A percentile compares a stretch with the other conserved stretches of the same genome.
phyloP scores from a whole-genome alignment of 37 sponge, comb jelly and placozoan genomes.

The Dysidea cf. avara region DNA sequence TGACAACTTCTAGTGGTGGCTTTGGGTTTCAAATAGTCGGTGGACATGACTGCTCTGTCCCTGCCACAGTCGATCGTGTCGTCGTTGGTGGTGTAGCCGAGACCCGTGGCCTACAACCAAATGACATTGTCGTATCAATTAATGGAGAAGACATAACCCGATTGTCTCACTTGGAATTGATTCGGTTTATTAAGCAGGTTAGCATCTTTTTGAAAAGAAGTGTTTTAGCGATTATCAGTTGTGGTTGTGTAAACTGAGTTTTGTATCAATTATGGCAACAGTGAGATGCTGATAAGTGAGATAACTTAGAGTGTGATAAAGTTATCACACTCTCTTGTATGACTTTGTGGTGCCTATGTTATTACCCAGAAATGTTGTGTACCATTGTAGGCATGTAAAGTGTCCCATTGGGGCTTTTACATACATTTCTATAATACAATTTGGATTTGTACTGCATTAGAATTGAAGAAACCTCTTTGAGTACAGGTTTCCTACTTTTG shows the following conservation, averaged over 20 bases:
- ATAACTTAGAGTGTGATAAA: neutral
- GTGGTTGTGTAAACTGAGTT: slow-evolving; percentile 3
- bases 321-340: neutral
- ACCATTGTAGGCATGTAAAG: too few relatives aligned
- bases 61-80: slow-evolving; percentile 51
- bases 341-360: too few relatives aligned
- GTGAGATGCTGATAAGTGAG: neutral
- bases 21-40: slow-evolving; percentile 78
- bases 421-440: neutral
- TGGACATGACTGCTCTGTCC: slow-evolving; percentile 34
- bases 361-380: too few relatives aligned
- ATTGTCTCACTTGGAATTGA: slow-evolving; percentile 55
- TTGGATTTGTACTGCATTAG: neutral
- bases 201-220: neutral
- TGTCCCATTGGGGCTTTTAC: neutral
- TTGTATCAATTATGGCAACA: neutral
- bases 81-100: slow-evolving; percentile 65
- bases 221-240: neutral
- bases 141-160: slow-evolving; percentile 9
- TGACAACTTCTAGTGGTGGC: slow-evolving; percentile 49
- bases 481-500: neutral
- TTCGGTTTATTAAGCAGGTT: slow-evolving; percentile 56
- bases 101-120: slow-evolving; percentile 25
- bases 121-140: slow-evolving; percentile 49
- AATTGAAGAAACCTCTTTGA: neutral